These are phyloP conservation scores for Drosophila paucipuncta DNA, from an alignment of 2,888 invertebrate genomes.

Conservation along the genomic window DNA sequence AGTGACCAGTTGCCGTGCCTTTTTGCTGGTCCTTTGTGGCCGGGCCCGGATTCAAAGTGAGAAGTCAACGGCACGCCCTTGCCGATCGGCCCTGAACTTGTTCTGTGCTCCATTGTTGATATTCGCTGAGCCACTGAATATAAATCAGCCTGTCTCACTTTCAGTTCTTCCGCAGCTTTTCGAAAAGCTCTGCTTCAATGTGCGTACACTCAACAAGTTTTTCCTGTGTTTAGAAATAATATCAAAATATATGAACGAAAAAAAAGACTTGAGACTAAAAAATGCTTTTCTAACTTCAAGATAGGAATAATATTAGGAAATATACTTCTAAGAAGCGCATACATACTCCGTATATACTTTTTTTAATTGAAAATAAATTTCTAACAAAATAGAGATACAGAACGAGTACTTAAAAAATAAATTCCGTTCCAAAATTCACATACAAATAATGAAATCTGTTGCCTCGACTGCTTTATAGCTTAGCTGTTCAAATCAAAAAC, in stretches of 20 bases:
- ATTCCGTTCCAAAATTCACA: not conserved
- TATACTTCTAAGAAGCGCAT: not conserved
- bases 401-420: not conserved
- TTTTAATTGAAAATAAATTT: not conserved
- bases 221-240: not conserved
- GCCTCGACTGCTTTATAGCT: not conserved
- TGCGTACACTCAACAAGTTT: not conserved
- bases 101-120: constrained; percentile 43
- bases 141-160: constrained; percentile 30
- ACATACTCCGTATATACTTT: not conserved
- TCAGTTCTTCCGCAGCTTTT: constrained; percentile 1
- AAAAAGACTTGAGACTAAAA: not conserved
- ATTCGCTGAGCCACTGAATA: constrained; percentile 8
- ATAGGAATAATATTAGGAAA: not conserved
- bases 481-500: not conserved
- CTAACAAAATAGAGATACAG: not conserved
- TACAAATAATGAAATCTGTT: not conserved
- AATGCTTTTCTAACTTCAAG: not conserved
- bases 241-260: not conserved
- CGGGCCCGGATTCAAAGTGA: constrained; percentile 3
- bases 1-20: constrained; percentile 10
- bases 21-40: constrained; percentile 50
- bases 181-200: not conserved
- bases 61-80: constrained; percentile 61
- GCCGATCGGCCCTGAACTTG: constrained; percentile 75